Conservation (phyloP, 2,113 vertebrate genomes). For the Hirundichthys speculiger region DNA sequence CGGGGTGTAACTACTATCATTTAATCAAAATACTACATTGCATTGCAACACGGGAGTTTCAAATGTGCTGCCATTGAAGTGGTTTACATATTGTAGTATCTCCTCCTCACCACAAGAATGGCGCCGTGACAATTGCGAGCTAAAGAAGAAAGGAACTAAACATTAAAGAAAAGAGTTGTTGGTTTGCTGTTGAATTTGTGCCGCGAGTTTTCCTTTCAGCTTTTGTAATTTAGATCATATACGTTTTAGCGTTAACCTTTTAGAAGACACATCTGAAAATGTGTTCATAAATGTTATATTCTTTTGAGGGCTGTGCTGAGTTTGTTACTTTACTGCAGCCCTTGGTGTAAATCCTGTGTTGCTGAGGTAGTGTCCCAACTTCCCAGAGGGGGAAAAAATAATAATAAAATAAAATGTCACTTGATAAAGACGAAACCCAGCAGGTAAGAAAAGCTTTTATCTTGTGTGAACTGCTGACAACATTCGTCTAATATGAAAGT, state of each 20-base stretch:
- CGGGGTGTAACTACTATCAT: too few relatives aligned
- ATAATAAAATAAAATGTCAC: constrained; percentile 64
- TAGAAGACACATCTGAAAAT: neutral
- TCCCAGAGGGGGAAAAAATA: too few relatives aligned
- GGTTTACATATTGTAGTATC: constrained; percentile 6
- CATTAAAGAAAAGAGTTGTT: neutral
- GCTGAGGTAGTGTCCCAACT: too few relatives aligned
- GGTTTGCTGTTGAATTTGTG: constrained; percentile 16
- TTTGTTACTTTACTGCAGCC: too few relatives aligned
- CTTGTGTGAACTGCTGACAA: too few relatives aligned
- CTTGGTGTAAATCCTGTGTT: too few relatives aligned
- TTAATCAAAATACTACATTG: neutral
- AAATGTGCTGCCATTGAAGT: neutral
- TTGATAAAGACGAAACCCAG: constrained; percentile 45
- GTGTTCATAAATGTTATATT: too few relatives aligned
- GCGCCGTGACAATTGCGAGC: neutral
- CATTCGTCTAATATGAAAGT: too few relatives aligned
- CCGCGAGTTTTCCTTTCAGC: constrained; percentile 18
- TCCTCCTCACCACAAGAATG: constrained; percentile 41
- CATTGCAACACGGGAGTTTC: neutral
- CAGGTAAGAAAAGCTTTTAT: constrained; percentile 53
- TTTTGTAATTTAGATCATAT: neutral
- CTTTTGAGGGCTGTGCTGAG: too few relatives aligned
- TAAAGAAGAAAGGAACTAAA: neutral
- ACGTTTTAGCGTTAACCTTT: neutral